Base-by-base conservation (phyloP, 2,113 vertebrate genomes). In the Otocyon megalotis region DNA sequence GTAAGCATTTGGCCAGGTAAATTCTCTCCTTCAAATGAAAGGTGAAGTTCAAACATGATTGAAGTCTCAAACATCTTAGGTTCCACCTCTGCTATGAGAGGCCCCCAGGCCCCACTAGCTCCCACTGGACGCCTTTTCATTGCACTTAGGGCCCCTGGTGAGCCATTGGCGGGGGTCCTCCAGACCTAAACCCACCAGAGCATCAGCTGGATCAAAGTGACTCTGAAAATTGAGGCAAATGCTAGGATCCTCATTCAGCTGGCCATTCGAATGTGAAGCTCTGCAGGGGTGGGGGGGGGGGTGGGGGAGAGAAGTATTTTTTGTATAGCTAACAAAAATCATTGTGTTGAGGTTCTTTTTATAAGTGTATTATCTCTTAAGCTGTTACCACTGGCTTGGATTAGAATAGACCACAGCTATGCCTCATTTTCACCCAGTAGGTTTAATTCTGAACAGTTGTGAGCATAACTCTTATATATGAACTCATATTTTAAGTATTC, bases 201-300 rank as follows among this genome's bases (percentile, higher is more conserved):
- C 3, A 2, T 90, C 19, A 65, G 24, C 48, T 87, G 72, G 12
- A 56, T 69, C n/a, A 84, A 93, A 65, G 20, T 12, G 32, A 85
- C 69, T 80, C 50, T 83, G 83, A 96, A 86, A 84, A 94, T 19
- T 43, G 56, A 96, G 43, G 87, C 54, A 90, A 94, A 96, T n/a
- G 11, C 14, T 11, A 69, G 71, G 7, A 8, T 30, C 19, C 16
- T 32, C 50, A 9, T 24, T 92, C 53, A n/a, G 26, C 26, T 16
- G 24, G 1, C 58, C 1, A 0, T 7, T n/a, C 71, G 32, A 30
- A 35, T 32, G 8, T 62, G 22, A 37, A 43, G 56, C n/a, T 26
- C 7, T 54, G 26, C 43, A 43, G 43, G 43, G 43, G 43, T 43
- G 43, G 43, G 43, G 43, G 43, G 43, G 43, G 43, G 43, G 43